Base-by-base conservation (phyloP, 2,888 invertebrate genomes). In the Polyploca ridens region DNA sequence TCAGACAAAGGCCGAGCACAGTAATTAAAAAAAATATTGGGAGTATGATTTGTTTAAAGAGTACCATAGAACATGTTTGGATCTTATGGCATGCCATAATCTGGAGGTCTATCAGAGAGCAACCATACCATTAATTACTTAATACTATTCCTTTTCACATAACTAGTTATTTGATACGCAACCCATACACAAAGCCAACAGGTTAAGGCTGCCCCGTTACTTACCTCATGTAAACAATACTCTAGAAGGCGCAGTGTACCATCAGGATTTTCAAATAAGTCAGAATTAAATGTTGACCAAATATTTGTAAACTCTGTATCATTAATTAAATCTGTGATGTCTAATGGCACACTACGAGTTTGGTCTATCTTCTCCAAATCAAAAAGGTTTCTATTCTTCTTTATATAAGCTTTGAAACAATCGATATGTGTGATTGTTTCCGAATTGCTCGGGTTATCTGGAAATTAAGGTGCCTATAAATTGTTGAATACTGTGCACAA, bases 211-310 rank as follows among this genome's bases (percentile, higher is more conserved):
- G 27, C 27, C 35, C 66, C 76, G 10, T 41, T 41, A 41, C 5
- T 41, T 41, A 96, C 96, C 94, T 97, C 96, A 90, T 98, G 97
- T 92, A 98, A 96, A 62, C 97, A 97, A 69, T 97, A 92, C 62
- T 97, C 97, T 64, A 98, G 86, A 65, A 96, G 96, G 64, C 95
- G 95, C 62, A 98, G 90, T 16, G 96, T 95, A 64, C 92, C 91
- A 67, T 96, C 95, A 0, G 98, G 97, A 67, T 95, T 95, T 66
- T 95, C 95, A 72, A 94, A 91, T 58, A 98, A 86, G 75, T 98
- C 96, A 58, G 93, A 91, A 67, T 88, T 87, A 73, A 98, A 95
- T n/a, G 93, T 90, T 27, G 95, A 85, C 97, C 98, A 97, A 16
- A 91, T 84, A 13, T 79, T 85, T 11, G 81, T 82, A 73, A 98